These are phyloP conservation scores for Oryzias curvinotus DNA, from an alignment of 2,113 vertebrate genomes.

Conservation along the genomic window DNA sequence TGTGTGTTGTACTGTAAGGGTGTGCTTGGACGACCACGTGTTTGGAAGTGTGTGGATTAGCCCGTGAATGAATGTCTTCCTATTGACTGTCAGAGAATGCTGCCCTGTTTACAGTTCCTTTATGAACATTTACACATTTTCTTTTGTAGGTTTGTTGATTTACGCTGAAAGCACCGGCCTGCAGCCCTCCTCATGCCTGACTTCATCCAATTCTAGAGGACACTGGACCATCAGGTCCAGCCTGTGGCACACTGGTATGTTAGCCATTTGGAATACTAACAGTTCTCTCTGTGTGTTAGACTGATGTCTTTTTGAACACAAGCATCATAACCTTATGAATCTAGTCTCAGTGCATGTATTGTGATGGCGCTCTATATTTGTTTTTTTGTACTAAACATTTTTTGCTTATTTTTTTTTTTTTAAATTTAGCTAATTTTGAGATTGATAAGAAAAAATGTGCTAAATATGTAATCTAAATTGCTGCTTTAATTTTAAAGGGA, in stretches of 20 bases:
- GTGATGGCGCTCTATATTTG: conserved; percentile 1
- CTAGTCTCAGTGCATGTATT: conserved; percentile 3
- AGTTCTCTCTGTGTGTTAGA: conserved; percentile 42
- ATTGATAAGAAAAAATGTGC: not conserved
- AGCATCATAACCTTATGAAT: conserved; percentile 4
- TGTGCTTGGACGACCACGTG: conserved; percentile 55
- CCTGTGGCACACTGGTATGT: conserved; percentile 62
- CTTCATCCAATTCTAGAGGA: conserved; percentile 71
- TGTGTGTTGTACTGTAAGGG: conserved; percentile 41
- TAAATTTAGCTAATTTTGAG: not conserved
- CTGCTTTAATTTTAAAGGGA: conserved; percentile 1
- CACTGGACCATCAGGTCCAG: conserved; percentile 57
- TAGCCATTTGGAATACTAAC: conserved; percentile 57
- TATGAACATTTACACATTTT: conserved; percentile 54
- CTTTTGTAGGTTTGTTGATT: conserved; percentile 18
- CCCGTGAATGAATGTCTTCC: conserved; percentile 32
- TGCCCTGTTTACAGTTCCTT: conserved; percentile 44
- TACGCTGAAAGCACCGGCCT: conserved; percentile 67
- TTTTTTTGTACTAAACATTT: conserved; percentile 2
- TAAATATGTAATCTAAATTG: not conserved
- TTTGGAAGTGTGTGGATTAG: conserved; percentile 44
- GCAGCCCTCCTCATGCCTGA: conserved; percentile 64
- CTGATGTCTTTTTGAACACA: conserved; percentile 10
- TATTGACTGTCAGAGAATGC: conserved; percentile 40
- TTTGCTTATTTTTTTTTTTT: not conserved